phyloP scores from a whole-genome alignment of 2,797 vertebrate species.

The Morus bassanus region DNA sequence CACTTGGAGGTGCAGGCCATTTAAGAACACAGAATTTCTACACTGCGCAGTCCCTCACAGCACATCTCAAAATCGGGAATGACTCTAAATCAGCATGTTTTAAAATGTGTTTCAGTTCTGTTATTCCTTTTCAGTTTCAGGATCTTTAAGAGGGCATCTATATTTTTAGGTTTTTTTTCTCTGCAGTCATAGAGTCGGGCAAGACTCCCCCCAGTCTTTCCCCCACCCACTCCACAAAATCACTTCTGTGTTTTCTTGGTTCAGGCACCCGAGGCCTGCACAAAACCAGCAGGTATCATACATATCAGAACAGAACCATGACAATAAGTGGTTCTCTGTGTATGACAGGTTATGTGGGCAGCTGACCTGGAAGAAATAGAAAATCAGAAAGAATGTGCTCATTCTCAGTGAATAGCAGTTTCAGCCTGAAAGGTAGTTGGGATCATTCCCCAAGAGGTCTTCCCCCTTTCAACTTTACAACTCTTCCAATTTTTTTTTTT shows the following conservation, averaged over 20 bases:
- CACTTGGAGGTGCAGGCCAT: not conserved
- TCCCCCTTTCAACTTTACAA: not conserved
- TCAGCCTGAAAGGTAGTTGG: not conserved
- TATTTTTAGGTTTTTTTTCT: not conserved
- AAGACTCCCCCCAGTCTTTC: not conserved
- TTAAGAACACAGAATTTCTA: not conserved
- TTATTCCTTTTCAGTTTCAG: not conserved
- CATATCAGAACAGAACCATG: not conserved
- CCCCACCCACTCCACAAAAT: fast-evolving
- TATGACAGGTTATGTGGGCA: not conserved
- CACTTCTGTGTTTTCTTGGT: not conserved
- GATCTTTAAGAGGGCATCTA: not conserved
- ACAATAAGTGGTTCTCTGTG: not conserved
- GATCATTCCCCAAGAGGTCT: not conserved
- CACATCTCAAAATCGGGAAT: not conserved
- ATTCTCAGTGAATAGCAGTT: not conserved
- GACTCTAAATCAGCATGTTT: not conserved
- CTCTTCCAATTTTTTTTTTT: not conserved
- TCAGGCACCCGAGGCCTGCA: not conserved
- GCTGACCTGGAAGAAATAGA: slow-evolving; percentile 33
- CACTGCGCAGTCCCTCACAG: not conserved
- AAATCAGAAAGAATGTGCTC: not conserved
- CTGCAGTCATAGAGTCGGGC: not conserved
- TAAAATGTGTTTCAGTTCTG: not conserved
- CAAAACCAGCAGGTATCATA: not conserved